A percentile compares a stretch with the other conserved stretches of the same genome.
Conservation (phyloP, 2,888 invertebrate species). For the Zonitis immaculata region DNA sequence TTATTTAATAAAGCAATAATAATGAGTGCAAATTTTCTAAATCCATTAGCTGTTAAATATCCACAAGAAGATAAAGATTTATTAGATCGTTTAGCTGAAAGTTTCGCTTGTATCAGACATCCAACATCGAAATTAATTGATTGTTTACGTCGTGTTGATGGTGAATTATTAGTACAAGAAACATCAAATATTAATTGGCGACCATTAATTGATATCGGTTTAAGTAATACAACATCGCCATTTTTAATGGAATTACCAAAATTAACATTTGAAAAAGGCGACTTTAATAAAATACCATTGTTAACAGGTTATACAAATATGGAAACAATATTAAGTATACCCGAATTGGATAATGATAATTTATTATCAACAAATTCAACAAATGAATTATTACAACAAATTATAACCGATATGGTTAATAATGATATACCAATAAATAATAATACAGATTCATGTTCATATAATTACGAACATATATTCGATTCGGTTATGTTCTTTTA, state of each 20-base stretch:
- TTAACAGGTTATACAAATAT: constrained; percentile 71
- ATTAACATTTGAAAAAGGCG: constrained; percentile 57
- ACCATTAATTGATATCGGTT: constrained; percentile 68
- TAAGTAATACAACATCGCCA: constrained; percentile 60
- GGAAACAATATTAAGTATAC: constrained; percentile 66
- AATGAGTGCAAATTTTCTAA: constrained; percentile 66
- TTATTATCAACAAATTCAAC: constrained; percentile 60
- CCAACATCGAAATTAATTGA: constrained; percentile 64
- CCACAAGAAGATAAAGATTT: constrained; percentile 59
- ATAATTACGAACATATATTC: constrained; percentile 61
- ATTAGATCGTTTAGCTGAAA: constrained; percentile 60
- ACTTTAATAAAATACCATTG: constrained; percentile 64
- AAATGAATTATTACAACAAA: constrained; percentile 51
- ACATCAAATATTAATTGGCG: constrained; percentile 59
- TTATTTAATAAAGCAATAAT: constrained; percentile 71
- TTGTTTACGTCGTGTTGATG: constrained; percentile 62
- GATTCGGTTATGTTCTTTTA: constrained; percentile 76
- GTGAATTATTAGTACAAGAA: constrained; percentile 57
- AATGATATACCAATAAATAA: constrained; percentile 57
- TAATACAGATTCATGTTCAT: constrained; percentile 52
- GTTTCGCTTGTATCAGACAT: constrained; percentile 64
- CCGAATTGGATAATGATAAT: constrained; percentile 55
- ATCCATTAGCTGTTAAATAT: constrained; percentile 57
- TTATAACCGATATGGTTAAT: constrained; percentile 60
- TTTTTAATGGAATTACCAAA: constrained; percentile 67